These are phyloP conservation scores for Platysteira castanea DNA, from an alignment of 2,113 vertebrate species.

Conservation along the genomic window DNA sequence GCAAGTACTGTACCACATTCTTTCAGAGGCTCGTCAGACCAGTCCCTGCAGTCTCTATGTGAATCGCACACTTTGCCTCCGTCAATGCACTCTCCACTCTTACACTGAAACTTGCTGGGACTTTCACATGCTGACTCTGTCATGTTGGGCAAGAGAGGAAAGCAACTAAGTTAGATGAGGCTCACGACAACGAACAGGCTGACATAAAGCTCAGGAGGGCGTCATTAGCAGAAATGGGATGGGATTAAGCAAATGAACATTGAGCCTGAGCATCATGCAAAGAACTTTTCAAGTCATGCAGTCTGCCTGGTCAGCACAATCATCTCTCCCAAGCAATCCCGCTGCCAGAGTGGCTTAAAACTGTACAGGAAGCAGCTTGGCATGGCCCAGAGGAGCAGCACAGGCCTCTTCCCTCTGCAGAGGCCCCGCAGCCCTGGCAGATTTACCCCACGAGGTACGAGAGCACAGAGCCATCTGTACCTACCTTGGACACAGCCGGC, in stretches of 20 bases:
- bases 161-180: constrained; percentile 54
- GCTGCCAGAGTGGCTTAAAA: not conserved
- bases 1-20: constrained; percentile 88
- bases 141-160: constrained; percentile 69
- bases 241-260: constrained; percentile 37
- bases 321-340: not conserved
- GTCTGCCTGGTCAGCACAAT: not conserved
- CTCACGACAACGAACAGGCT: constrained; percentile 23
- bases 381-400: not conserved
- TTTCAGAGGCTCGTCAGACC: constrained; percentile 94
- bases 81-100: constrained; percentile 94
- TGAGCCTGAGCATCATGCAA: not conserved
- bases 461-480: not conserved
- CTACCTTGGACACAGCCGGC: constrained; percentile 87
- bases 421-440: not conserved
- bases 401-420: not conserved
- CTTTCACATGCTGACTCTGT: constrained; percentile 90
- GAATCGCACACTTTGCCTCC: constrained; percentile 91
- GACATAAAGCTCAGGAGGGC: constrained; percentile 26
- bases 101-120: constrained; percentile 90
- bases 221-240: constrained; percentile 46
- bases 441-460: fast-evolving
- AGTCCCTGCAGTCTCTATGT: constrained; percentile 92
- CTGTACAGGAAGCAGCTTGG: not conserved
- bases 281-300: not conserved